A percentile compares a stretch with the other conserved stretches of the same genome.
phyloP scores from a whole-genome alignment of 2,113 vertebrate species.

The Cnemophilus loriae region DNA sequence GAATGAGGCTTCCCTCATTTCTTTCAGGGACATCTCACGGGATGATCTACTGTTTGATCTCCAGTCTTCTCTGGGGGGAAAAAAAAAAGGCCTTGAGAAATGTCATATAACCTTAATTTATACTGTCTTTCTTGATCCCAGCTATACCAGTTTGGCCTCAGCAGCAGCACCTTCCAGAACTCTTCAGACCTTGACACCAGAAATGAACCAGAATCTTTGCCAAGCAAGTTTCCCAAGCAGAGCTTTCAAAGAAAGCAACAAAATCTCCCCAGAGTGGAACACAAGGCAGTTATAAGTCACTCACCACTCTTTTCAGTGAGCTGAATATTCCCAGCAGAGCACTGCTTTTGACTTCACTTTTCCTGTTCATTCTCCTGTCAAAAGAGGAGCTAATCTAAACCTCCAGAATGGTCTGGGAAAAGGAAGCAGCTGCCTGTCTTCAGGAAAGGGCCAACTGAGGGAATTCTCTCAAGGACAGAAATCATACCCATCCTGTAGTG shows the following conservation, averaged over 20 bases:
- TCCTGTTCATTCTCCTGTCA: not conserved
- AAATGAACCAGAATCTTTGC: not conserved
- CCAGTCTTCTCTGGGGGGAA: not conserved
- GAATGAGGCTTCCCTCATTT: not conserved
- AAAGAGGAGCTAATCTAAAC: not conserved
- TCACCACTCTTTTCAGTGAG: not conserved
- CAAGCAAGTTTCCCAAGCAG: not conserved
- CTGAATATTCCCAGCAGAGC: not conserved
- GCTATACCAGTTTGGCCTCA: not conserved
- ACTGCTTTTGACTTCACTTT: slow-evolving; percentile 20
- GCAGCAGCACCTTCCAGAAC: not conserved
- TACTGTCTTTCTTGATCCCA: not conserved
- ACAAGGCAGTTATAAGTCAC: not conserved
- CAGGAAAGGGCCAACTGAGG: not conserved
- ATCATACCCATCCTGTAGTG: not conserved
- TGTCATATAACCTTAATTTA: not conserved
- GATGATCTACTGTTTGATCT: not conserved
- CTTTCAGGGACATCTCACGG: not conserved
- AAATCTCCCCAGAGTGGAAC: not conserved
- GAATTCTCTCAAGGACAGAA: not conserved
- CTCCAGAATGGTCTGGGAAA: not conserved
- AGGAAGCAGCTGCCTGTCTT: not conserved
- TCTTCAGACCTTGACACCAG: not conserved
- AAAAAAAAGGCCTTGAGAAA: not conserved
- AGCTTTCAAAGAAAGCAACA: slow-evolving; percentile 5